Percentiles rank a stretch among this genome's conserved stretches.
These are phyloP conservation scores for Strigamia maritima DNA, from an alignment of 2,888 invertebrate genomes.

Conservation along the genomic window DNA sequence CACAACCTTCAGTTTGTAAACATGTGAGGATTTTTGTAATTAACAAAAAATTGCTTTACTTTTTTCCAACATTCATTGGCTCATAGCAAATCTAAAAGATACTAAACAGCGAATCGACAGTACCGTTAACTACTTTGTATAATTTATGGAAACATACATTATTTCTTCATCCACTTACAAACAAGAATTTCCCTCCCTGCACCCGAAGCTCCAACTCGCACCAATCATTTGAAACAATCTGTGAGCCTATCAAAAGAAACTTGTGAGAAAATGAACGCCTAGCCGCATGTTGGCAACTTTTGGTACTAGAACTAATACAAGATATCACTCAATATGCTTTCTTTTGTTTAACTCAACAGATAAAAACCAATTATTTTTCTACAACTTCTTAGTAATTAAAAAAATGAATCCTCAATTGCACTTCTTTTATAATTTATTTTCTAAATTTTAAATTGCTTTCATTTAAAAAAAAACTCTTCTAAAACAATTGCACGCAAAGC, in stretches of 20 bases:
- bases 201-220: too few species aligned
- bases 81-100: not conserved
- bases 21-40: not conserved
- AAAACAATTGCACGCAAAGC: too few species aligned
- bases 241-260: not conserved
- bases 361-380: too few species aligned
- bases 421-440: too few species aligned
- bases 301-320: too few species aligned
- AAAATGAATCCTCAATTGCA: too few species aligned
- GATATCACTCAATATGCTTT: too few species aligned
- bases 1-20: not conserved
- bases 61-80: not conserved
- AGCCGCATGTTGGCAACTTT: too few species aligned
- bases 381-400: too few species aligned
- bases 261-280: not conserved
- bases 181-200: not conserved
- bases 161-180: not conserved
- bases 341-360: too few species aligned
- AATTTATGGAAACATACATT: conserved; percentile 8
- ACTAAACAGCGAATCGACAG: not conserved
- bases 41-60: not conserved
- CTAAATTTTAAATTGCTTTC: too few species aligned
- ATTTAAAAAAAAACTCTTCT: too few species aligned
- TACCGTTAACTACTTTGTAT: not conserved
- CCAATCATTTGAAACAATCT: not conserved